Evolutionary conservation across 2,888 invertebrate genomes (phyloP), one percentile per base, ranked within the genome.

Genomic region (Leptinotarsa haldemani): DNA sequence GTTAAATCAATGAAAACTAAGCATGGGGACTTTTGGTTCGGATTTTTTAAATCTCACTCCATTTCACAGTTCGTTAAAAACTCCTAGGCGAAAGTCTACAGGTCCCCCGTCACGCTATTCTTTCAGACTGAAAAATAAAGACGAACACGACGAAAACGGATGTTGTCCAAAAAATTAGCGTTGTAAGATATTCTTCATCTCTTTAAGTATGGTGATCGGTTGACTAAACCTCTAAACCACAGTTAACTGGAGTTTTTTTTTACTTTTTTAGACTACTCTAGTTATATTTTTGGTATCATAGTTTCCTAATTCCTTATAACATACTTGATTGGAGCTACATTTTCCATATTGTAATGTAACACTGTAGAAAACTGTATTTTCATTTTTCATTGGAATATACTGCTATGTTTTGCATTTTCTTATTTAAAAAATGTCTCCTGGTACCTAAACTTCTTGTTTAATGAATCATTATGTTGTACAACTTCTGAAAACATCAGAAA

Each of bases 101-200:
- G 71, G 68, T 7, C 70, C 67, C 2, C 61, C 61, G 9, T 69
- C 69, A 52, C 47, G 69, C 50, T 76, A 64, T 68, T 78, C 78
- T 46, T 78, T 78, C 65, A 76, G 78, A 74, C 69, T 76, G 73
- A 76, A 78, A 76, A 73, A 73, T 71, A 65, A 69, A 9, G 66
- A 66, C 20, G 56, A 66, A 30, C 53, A 53, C 47, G 67, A 70
- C 52, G 61, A 61, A 61, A 61, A 61, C 15, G 61, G 61, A 61
- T 61, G 61, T 61, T 61, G 61, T 61, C 61, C 61, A 13, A 61
- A 61, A 40, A 61, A 61, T 9, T 61, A 61, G 40, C 40, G 40
- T 61, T 30, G 61, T 61, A 61, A 61, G 61, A 61, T 61, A 61
- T 61, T 25, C 30, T 40, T 30, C 61, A 61, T 16, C 15, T 30